Conservation (phyloP, 2,797 vertebrate species). For the Aplochiton taeniatus region DNA sequence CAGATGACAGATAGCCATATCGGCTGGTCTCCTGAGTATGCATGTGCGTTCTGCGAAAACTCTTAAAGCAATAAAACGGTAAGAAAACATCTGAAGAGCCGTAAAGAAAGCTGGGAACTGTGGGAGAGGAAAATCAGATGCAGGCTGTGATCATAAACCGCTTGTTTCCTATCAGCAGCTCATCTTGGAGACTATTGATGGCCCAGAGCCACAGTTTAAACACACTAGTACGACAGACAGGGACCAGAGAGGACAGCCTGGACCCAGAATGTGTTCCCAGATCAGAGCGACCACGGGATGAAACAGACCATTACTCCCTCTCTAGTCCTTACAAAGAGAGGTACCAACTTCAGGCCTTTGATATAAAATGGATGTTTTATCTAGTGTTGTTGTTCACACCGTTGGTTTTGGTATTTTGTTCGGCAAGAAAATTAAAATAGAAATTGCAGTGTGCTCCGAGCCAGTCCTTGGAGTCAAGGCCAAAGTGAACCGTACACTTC, state of each 20-base stretch:
- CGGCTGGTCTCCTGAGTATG: conserved; percentile 8
- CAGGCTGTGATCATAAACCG: conserved; percentile 27
- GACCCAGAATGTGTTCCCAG: neutral
- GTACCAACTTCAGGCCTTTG: too few species aligned
- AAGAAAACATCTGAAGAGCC: conserved; percentile 21
- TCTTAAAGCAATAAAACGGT: conserved; percentile 29
- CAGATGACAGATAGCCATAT: neutral
- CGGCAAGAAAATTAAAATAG: too few species aligned
- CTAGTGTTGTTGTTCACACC: too few species aligned
- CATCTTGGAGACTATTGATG: conserved; percentile 19
- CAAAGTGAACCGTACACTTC: too few species aligned
- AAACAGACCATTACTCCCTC: neutral
- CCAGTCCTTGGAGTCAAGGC: too few species aligned
- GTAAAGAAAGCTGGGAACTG: conserved; percentile 25
- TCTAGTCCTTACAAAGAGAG: too few species aligned
- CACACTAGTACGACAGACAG: too few species aligned
- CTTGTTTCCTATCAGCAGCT: conserved; percentile 25
- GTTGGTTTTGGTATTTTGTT: too few species aligned
- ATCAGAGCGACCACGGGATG: neutral
- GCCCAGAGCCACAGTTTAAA: conserved; percentile 11
- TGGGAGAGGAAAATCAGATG: conserved; percentile 29
- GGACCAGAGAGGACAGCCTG: neutral
- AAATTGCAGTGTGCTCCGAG: too few species aligned
- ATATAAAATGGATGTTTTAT: too few species aligned
- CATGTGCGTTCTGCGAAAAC: conserved; percentile 10